Conservation (phyloP, 2,797 vertebrate species). For the Falco columbarius region DNA sequence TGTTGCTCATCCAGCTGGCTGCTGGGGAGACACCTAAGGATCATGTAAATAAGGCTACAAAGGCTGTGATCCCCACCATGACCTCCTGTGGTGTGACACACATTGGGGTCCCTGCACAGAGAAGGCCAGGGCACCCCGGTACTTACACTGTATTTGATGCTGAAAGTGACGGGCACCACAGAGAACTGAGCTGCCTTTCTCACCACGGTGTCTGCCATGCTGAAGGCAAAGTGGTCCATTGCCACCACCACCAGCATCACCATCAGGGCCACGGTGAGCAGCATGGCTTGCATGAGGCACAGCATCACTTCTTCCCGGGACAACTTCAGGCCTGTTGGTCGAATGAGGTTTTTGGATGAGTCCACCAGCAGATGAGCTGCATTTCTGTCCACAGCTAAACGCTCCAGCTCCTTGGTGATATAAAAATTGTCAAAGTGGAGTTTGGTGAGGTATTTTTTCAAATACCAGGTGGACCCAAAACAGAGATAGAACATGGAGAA, state of each 20-base stretch:
- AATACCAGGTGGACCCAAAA: conserved; percentile 81
- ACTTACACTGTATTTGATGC: conserved; percentile 82
- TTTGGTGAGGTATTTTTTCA: conserved; percentile 86
- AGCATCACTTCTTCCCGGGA: conserved; percentile 79
- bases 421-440: conserved; percentile 86
- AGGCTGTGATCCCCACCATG: background rate
- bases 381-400: conserved; percentile 29
- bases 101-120: rapidly evolving
- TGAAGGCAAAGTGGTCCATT: conserved; percentile 83
- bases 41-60: background rate
- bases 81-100: background rate
- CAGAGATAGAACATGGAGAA: conserved; percentile 82
- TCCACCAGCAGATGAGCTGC: conserved; percentile 40
- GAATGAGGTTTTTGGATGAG: conserved; percentile 68
- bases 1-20: background rate
- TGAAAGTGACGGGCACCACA: conserved; percentile 74
- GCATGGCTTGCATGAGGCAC: conserved; percentile 77
- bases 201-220: conserved; percentile 72
- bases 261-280: conserved; percentile 80
- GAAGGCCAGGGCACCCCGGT: background rate
- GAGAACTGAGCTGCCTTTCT: conserved; percentile 84
- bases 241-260: conserved; percentile 76
- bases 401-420: conserved; percentile 72
- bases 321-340: conserved; percentile 73
- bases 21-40: background rate